Evolutionary conservation across 2,113 vertebrate species (phyloP), one percentile per base, ranked within the genome.

Genomic region (Egretta garzetta): DNA sequence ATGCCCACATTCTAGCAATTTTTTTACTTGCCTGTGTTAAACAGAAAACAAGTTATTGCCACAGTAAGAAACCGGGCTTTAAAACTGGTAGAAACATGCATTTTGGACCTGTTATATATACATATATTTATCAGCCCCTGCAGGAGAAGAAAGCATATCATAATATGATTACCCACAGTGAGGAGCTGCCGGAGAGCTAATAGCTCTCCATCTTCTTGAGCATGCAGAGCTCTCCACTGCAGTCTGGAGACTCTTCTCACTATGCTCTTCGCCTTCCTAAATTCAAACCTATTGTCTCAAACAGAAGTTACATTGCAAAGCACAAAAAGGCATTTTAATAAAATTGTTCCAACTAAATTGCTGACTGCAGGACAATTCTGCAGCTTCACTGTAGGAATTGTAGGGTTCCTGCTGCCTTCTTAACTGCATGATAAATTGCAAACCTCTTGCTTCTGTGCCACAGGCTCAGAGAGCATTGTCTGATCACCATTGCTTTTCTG

Each of bases 401-500:
- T 17, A 86, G 72, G 60, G 74, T 62, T 96, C 76, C 91, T 74
- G 84, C 81, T 93, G 87, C 64, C 74, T 90, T 63, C 85, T 77
- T 87, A 91, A 80, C 76, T 73, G 58, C 76, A 62, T 95, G 93
- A 96, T 92, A 88, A 93, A 93, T 97, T 95, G 94, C 68, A 91
- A 84, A 75, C 50, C 56, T 81, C 86, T 91, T 82, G 70, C 67
- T 95, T 92, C 86, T 6, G 1, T 93, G 75, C 84, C 89, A 90
- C 58, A 55, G 58, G 64, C 80, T 96, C 92, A 70, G 43, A 85
- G 47, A 92, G 86, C 14, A 22, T 47, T 93, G 84, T 81, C 81
- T 72, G 88, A 83, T 90, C 64, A 50, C 93, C 75, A 41, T 8
- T 81, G 62, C 63, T 88, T 86, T 86, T 86, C 64, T 85, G 70